These are phyloP conservation scores for Zosterops lateralis DNA, from an alignment of 2,113 vertebrate genomes.

Conservation along the genomic window DNA sequence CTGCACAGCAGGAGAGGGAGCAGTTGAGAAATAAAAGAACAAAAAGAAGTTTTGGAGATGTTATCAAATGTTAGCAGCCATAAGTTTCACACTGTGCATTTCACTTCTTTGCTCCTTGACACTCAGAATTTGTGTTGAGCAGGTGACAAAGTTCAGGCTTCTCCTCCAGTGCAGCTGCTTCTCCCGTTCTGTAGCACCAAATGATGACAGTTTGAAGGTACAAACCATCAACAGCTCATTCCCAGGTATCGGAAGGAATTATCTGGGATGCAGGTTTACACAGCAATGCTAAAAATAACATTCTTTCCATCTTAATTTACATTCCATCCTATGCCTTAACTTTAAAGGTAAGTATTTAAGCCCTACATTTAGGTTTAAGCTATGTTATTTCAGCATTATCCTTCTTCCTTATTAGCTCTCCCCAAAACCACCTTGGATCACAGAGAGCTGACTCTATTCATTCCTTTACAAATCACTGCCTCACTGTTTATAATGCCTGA, in stretches of 20 bases:
- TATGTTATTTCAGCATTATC: background rate
- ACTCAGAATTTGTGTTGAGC: background rate
- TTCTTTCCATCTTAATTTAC: background rate
- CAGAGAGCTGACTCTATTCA: conserved; percentile 15
- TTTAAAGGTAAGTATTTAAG: background rate
- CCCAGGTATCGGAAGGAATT: background rate
- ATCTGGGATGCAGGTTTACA: background rate
- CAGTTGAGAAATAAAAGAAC: background rate
- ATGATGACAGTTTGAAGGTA: background rate
- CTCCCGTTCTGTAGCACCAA: background rate
- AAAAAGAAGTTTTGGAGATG: background rate
- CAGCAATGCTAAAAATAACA: background rate
- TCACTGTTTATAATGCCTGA: conserved; percentile 29
- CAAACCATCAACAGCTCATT: background rate
- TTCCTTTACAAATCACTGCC: conserved; percentile 29
- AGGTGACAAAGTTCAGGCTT: background rate
- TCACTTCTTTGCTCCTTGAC: background rate
- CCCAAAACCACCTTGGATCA: background rate
- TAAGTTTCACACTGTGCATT: background rate
- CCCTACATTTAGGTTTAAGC: background rate
- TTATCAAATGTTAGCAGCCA: rapidly evolving
- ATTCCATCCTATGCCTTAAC: background rate
- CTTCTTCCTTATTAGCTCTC: conserved; percentile 31
- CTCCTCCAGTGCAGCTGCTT: background rate
- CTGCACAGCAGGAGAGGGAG: conserved; percentile 58